Base-by-base conservation (phyloP, 2,888 invertebrate species). In the Melipona beecheii region DNA sequence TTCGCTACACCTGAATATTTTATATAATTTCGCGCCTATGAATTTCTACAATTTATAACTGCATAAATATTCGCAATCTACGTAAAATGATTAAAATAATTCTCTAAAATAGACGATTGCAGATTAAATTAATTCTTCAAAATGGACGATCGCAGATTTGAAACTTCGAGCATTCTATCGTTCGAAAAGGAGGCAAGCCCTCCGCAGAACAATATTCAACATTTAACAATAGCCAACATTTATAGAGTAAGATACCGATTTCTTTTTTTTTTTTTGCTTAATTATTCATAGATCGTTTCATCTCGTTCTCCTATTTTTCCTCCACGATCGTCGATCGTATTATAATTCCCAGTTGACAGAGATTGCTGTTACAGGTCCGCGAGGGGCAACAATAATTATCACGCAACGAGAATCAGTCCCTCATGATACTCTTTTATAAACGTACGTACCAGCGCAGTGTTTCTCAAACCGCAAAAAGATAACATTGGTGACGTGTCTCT, bases 161-260 rank as follows among this genome's bases (percentile, higher is more conserved):
- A 69, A 76, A 17, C 21, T 49, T 27, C 56, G 3, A 9, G n/a
- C 75, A 77, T 78, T 83, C 79, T 69, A 76, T 81, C 83, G 73
- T 81, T 86, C 87, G 85, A 81, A 83, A 75, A 31, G 54, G 76
- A 36, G 65, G 65, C 81, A 84, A 86, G 78, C 89, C 73, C 86
- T 79, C 81, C 86, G 86, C 90, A 83, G 94, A 94, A 94, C 93
- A 94, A 93, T 94, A 94, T 93, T 93, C 92, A 94, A 93, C 94
- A 94, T 94, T 94, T 94, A 94, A 94, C 94, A 94, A 94, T 94
- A 94, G 94, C 94, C 94, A 94, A 94, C 94, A 94, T 94, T 93
- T 94, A 94, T 94, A 94, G 93, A 94, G 93, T 93, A 93, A 93
- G 92, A 93, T 94, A 94, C 93, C 93, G 91, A 93, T 93, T 93